Percentiles rank a stretch among this genome's conserved stretches.
phyloP scores from a whole-genome alignment of 2,113 vertebrate genomes.

The Clarias gariepinus region DNA sequence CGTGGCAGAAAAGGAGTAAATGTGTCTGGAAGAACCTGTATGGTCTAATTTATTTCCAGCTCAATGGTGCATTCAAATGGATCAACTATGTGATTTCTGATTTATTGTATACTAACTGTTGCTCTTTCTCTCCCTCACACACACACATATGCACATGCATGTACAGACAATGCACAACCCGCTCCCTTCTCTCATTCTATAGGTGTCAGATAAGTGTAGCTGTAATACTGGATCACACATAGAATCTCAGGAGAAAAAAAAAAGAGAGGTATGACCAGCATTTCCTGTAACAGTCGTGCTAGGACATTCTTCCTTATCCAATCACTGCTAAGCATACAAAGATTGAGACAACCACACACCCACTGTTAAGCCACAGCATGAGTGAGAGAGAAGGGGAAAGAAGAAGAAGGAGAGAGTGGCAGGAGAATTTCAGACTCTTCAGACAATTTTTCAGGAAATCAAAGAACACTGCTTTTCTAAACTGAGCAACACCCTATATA shows the following conservation, averaged over 20 bases:
- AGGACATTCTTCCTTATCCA: slow-evolving; percentile 23
- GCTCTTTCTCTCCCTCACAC: not conserved
- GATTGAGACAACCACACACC: slow-evolving; percentile 44
- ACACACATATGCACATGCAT: not conserved
- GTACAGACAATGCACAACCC: not conserved
- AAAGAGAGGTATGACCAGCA: not conserved
- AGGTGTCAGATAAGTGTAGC: not conserved
- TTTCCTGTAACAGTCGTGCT: not conserved
- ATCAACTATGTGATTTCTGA: not conserved
- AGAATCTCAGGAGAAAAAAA: not conserved
- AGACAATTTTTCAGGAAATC: not conserved
- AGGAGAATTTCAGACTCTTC: not conserved
- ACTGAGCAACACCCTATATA: not conserved
- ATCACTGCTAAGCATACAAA: slow-evolving; percentile 46
- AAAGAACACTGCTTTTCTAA: not conserved
- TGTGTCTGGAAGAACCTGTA: not conserved
- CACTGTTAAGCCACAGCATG: slow-evolving; percentile 17
- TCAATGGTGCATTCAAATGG: not conserved
- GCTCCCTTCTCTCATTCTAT: too few species aligned
- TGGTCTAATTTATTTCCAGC: not conserved
- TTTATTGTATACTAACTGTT: not conserved
- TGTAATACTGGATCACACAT: not conserved
- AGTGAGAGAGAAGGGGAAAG: not conserved
- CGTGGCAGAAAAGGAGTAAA: not conserved
- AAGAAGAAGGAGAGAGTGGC: not conserved